These are phyloP conservation scores for Euthynnus affinis DNA, from an alignment of 2,797 vertebrate species.

Conservation along the genomic window DNA sequence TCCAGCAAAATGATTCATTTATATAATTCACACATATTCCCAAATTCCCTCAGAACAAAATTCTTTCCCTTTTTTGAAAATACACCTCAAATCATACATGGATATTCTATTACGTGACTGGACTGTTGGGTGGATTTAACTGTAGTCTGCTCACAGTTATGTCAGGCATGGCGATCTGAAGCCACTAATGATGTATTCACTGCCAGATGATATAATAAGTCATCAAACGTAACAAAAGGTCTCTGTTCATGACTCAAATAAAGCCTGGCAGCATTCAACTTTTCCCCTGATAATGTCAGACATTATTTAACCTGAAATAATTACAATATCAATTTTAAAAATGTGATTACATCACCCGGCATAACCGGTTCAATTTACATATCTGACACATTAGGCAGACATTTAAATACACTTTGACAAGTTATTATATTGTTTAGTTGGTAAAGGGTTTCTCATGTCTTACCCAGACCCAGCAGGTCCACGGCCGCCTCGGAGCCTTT, in stretches of 20 bases:
- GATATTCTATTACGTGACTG: background rate
- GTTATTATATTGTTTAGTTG: slow-evolving; percentile 1
- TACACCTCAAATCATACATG: slow-evolving; percentile 9
- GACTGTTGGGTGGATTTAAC: slow-evolving; percentile 1
- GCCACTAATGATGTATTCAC: slow-evolving; percentile 17
- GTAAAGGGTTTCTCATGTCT: slow-evolving; percentile 75
- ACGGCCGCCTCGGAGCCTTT: slow-evolving; percentile 89
- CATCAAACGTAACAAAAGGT: slow-evolving; percentile 16
- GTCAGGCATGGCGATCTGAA: slow-evolving; percentile 12
- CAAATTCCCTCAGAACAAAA: background rate
- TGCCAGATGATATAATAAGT: slow-evolving; percentile 23
- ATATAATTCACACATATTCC: background rate
- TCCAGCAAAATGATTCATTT: background rate
- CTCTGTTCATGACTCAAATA: slow-evolving; percentile 26
- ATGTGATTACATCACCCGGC: slow-evolving; percentile 8
- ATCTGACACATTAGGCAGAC: slow-evolving; percentile 12
- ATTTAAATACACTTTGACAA: slow-evolving; percentile 29
- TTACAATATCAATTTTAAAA: slow-evolving; percentile 39
- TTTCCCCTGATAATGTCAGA: slow-evolving; percentile 16
- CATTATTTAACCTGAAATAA: slow-evolving; percentile 32
- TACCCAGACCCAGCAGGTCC: slow-evolving; percentile 96
- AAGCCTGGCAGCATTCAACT: slow-evolving; percentile 23
- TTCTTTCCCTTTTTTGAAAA: background rate
- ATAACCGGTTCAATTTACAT: slow-evolving; percentile 27
- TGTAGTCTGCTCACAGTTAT: background rate